phyloP scores from a whole-genome alignment of 2,888 invertebrate genomes.

The Catonia carolina region DNA sequence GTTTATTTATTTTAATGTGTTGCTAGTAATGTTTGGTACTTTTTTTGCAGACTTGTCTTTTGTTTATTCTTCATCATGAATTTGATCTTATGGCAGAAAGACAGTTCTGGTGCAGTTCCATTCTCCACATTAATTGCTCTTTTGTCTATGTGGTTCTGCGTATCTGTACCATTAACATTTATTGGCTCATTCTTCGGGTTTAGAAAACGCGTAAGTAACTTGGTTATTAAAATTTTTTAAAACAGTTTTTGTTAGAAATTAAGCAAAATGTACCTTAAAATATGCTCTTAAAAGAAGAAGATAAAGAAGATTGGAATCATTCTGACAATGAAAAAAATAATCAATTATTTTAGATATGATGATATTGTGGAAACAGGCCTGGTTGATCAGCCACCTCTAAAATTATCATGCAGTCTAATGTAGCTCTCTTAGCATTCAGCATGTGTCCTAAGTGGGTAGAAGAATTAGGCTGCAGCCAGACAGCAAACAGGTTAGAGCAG shows the following conservation, averaged over 20 bases:
- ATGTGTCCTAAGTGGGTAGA: too few relatives aligned
- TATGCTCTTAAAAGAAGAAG: neutral
- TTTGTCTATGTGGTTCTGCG: conserved; percentile 92
- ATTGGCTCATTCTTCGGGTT: conserved; percentile 98
- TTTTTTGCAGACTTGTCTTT: conserved; percentile 76
- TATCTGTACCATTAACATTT: conserved; percentile 97
- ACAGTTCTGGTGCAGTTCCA: conserved; percentile 93
- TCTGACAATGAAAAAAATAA: too few relatives aligned
- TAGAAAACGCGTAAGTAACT: conserved; percentile 73
- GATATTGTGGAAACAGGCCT: too few relatives aligned
- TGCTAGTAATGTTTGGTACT: too few relatives aligned
- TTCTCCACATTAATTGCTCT: conserved; percentile 93
- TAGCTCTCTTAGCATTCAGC: too few relatives aligned
- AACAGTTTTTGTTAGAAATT: neutral
- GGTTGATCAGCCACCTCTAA: too few relatives aligned
- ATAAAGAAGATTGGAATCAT: neutral
- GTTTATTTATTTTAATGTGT: too few relatives aligned
- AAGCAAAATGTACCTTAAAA: too few relatives aligned
- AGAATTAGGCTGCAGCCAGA: too few relatives aligned
- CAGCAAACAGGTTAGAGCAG: too few relatives aligned
- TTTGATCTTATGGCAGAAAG: conserved; percentile 90
- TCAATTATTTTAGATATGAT: too few relatives aligned
- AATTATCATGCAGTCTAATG: too few relatives aligned
- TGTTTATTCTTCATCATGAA: conserved; percentile 96
- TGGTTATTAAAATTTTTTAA: conserved; percentile 8